These are phyloP conservation scores for Nysson spinosus DNA, from an alignment of 2,888 invertebrate genomes.

Conservation along the genomic window DNA sequence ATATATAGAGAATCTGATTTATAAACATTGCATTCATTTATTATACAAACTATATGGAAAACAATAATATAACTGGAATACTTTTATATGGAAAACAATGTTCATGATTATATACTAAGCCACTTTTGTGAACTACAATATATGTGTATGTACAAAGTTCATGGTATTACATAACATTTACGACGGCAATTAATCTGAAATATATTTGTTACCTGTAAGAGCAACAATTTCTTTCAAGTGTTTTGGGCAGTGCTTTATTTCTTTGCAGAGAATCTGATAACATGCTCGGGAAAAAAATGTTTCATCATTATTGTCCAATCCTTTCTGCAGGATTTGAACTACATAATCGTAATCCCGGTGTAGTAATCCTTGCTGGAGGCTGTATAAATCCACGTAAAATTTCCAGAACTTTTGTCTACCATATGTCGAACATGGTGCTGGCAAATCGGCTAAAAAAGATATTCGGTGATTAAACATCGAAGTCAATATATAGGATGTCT, in stretches of 20 bases:
- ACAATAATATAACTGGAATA: too few species aligned
- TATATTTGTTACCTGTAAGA: constrained; percentile 62
- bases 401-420: constrained; percentile 55
- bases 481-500: too few species aligned
- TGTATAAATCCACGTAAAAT: constrained; percentile 54
- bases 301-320: constrained; percentile 12
- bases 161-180: too few species aligned
- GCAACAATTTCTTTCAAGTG: constrained; percentile 59
- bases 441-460: constrained; percentile 50
- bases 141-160: too few species aligned
- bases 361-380: constrained; percentile 53
- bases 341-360: constrained; percentile 61
- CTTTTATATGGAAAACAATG: too few species aligned
- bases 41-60: too few species aligned
- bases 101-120: too few species aligned
- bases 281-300: constrained; percentile 50
- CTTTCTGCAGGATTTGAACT: constrained; percentile 49
- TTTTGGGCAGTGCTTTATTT: constrained; percentile 55
- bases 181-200: too few species aligned
- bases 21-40: too few species aligned
- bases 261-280: constrained; percentile 60
- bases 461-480: neutral
- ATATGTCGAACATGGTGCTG: constrained; percentile 36
- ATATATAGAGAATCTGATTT: too few species aligned
- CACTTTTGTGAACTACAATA: too few species aligned